Conservation (phyloP, 2,888 invertebrate genomes). For the Heliconius sara region DNA sequence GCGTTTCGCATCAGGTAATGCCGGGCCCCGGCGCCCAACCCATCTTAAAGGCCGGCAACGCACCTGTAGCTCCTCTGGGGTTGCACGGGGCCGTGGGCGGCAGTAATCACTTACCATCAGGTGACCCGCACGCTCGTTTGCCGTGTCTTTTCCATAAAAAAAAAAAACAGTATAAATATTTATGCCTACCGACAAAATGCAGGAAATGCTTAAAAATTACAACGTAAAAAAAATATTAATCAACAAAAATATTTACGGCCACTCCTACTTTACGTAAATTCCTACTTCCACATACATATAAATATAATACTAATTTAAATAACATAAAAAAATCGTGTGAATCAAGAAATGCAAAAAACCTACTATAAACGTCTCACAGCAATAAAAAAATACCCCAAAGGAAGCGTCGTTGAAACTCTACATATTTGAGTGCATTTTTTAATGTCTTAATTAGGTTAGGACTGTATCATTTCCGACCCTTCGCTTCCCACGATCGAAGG, state of each 20-base stretch:
- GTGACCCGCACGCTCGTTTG: no score
- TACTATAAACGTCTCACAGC: not conserved
- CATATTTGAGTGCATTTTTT: conserved; percentile 22
- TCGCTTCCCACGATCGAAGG: conserved; percentile 21
- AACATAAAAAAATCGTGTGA: not conserved
- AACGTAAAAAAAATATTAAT: no score
- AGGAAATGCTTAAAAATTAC: no score
- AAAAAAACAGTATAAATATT: no score
- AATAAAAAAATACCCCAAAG: not conserved
- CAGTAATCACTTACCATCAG: no score
- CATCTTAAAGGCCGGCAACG: no score
- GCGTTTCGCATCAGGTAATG: no score
- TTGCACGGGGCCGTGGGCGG: no score
- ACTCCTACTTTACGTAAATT: not conserved
- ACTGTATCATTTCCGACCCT: conserved; percentile 30
- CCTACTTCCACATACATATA: not conserved
- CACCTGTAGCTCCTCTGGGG: no score
- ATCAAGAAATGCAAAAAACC: not conserved
- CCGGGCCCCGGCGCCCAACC: no score
- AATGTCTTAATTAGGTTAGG: conserved; percentile 13
- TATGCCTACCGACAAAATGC: no score
- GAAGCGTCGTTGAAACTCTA: not conserved
- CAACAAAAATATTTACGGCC: not conserved
- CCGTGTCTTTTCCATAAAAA: no score
- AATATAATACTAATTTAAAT: not conserved